Evolutionary conservation across 92 coral and sea anemone species (phyloP).

Genomic region (Siderastrea siderea): DNA sequence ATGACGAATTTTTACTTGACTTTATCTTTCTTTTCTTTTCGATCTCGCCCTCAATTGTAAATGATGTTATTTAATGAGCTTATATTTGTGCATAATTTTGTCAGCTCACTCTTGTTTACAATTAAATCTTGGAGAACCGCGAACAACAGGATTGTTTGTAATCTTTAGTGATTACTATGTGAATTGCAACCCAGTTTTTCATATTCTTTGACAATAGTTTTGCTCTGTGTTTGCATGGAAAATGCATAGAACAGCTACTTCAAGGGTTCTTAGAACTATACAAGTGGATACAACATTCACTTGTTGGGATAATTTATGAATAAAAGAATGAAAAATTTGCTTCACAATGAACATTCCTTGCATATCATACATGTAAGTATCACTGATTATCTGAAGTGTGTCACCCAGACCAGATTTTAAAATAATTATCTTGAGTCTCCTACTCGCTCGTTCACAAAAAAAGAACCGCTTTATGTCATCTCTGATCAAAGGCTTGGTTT

Average conservation of each 20-base stretch:
- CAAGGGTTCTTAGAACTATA: background rate
- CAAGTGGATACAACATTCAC: background rate
- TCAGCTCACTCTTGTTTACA: too few relatives aligned
- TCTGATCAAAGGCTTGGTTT: slow-evolving; percentile 11
- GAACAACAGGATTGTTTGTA: background rate
- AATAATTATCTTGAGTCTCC: slow-evolving; percentile 1
- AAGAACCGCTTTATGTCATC: slow-evolving; percentile 38
- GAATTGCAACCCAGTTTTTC: background rate
- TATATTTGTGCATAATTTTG: too few relatives aligned
- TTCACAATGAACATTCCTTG: background rate
- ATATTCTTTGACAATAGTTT: background rate
- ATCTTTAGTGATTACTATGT: background rate
- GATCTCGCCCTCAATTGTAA: background rate
- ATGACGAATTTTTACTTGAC: background rate
- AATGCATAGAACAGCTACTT: background rate
- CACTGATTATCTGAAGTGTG: slow-evolving; percentile 11
- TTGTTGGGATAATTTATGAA: background rate
- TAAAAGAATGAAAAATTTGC: background rate
- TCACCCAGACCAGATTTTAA: slow-evolving; percentile 4
- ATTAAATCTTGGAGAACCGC: background rate
- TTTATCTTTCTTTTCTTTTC: slow-evolving; percentile 1
- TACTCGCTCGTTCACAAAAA: slow-evolving; percentile 44
- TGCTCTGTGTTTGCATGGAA: too few relatives aligned
- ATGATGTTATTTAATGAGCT: background rate
- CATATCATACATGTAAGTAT: background rate